Evolutionary conservation across 64 coral and sea anemone species (phyloP), one percentile per base, ranked within the genome.

Genomic region (Montipora efflorescens): DNA sequence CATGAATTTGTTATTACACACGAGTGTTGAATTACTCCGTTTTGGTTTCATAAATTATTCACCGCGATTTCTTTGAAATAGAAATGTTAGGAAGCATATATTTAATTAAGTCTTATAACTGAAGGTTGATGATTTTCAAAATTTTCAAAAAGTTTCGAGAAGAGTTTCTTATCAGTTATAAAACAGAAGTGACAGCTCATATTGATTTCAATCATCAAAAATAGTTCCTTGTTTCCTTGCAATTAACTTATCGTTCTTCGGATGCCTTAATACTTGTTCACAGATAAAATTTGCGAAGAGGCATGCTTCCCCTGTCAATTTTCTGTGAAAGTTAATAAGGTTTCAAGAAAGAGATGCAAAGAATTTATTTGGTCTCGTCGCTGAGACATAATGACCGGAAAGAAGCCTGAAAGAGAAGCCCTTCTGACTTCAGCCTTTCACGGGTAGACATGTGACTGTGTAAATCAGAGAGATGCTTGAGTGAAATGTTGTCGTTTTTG

Each of bases 131-230:
- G 36, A 36, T 36, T 36, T 36, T 36, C 36, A 36, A 36, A 36
- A 36, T 36, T 36, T 36, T 36, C 36, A 36, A 36, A 36, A 36
- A 36, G 10, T 67, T 55, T 55, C 10, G 7, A 67, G 62, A 9
- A 9, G 2, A 9, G 0, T 68, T 82, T 47, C 45, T 86, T 86
- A 86, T 86, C 82, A 86, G 62, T 71, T 64, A 16, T 4, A 46
- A 71, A 51, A 86, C 82, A 86, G 82, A 71, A 49, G 45, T 22
- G 7, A 50, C 47, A 8, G 43, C 74, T 47, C 3, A 71, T 8
- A 71, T n/a, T 4, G 15, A 1, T 72, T 50, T 86, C 82, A 86
- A 86, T 86, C 82, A 52, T 49, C 82, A 86, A 86, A 86, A 49
- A 67, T 67, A 53, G 44, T n/a, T 78, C 23, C 46, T n/a, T 18